Percentiles rank a stretch among this genome's conserved stretches.
Conservation (phyloP, 2,113 vertebrate species). For the Brienomyrus longianalis region DNA sequence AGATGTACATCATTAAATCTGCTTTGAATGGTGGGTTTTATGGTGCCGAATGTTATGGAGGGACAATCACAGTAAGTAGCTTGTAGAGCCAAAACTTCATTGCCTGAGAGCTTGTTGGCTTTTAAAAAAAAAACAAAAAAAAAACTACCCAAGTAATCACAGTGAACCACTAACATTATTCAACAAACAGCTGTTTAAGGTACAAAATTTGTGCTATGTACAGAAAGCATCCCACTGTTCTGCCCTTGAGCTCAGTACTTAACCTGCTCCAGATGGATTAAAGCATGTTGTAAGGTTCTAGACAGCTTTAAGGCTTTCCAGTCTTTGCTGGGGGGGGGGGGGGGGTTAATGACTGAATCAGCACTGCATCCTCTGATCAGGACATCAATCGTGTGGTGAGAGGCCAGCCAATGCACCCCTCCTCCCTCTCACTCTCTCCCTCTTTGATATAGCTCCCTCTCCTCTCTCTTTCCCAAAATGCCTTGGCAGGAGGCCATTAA, state of each 20-base stretch:
- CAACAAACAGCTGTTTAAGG: neutral
- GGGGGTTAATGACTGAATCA: neutral
- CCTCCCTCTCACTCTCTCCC: neutral
- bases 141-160: neutral
- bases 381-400: neutral
- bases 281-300: neutral
- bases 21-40: neutral
- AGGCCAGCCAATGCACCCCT: neutral
- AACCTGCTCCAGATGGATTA: neutral
- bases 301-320: neutral
- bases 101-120: neutral
- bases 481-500: neutral
- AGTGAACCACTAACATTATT: neutral
- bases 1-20: neutral
- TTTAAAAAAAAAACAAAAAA: neutral
- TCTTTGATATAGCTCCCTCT: neutral
- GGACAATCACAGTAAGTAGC: neutral
- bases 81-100: neutral
- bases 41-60: neutral
- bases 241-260: neutral
- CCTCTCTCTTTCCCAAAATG: neutral
- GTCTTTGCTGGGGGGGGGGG: neutral
- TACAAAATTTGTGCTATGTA: neutral
- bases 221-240: neutral
- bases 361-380: neutral